Conservation (phyloP, 2,113 vertebrate genomes). For the Baryphthengus martii region DNA sequence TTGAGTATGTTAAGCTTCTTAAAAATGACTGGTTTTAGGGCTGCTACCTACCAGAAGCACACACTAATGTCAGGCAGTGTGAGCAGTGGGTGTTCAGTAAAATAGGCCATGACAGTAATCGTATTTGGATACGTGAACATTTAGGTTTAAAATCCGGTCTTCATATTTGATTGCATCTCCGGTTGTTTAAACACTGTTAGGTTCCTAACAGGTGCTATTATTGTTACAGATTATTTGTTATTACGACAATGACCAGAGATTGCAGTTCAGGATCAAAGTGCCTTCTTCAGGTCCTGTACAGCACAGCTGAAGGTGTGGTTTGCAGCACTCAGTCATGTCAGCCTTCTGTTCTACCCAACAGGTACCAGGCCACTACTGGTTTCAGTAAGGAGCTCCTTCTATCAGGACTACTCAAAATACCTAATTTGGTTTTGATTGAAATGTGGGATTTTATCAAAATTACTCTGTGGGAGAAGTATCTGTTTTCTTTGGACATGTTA, state of each 20-base stretch:
- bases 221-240: background rate
- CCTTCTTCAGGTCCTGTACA: background rate
- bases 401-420: background rate
- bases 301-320: background rate
- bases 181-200: background rate
- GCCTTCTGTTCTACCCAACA: background rate
- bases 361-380: background rate
- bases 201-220: background rate
- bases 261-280: rapidly evolving
- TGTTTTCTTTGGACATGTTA: background rate
- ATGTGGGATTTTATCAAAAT: background rate
- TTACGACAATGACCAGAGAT: background rate
- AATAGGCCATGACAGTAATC: background rate
- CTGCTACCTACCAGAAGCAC: background rate
- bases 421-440: background rate
- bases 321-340: background rate
- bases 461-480: background rate
- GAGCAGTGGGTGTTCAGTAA: background rate
- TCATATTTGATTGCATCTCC: background rate
- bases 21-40: background rate
- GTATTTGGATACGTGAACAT: background rate
- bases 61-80: background rate
- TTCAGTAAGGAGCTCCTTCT: background rate
- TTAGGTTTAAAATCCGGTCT: background rate
- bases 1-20: background rate